Conservation (phyloP, 92 coral and sea anemone species). For the Zoanthus gigantus region DNA sequence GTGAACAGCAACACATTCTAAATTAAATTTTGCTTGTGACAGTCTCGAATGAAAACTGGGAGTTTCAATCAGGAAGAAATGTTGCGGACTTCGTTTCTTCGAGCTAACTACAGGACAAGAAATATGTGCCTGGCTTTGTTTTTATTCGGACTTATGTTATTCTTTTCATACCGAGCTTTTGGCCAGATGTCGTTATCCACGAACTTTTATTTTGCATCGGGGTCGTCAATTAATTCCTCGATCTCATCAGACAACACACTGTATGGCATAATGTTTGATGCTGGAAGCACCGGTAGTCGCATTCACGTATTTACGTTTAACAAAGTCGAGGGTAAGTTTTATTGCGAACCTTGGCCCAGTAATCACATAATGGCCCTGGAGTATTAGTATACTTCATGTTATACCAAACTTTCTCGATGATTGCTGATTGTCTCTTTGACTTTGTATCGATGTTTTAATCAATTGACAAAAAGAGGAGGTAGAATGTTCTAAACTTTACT, state of each 20-base stretch:
- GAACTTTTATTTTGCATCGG: slow-evolving; percentile 35
- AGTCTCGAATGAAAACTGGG: neutral
- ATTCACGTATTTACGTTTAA: slow-evolving; percentile 84
- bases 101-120: slow-evolving; percentile 29
- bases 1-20: no score
- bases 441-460: neutral
- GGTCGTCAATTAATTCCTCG: slow-evolving; percentile 1
- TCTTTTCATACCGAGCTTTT: slow-evolving; percentile 28
- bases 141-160: slow-evolving; percentile 21
- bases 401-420: no score
- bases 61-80: neutral
- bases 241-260: slow-evolving; percentile 14
- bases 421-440: no score
- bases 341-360: neutral
- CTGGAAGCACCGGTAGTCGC: slow-evolving; percentile 97
- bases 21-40: no score
- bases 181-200: slow-evolving; percentile 7
- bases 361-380: no score
- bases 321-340: slow-evolving; percentile 60
- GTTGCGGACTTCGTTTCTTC: slow-evolving; percentile 6
- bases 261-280: slow-evolving; percentile 95
- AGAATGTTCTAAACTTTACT: neutral
- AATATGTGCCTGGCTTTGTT: slow-evolving; percentile 13
- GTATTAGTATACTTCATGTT: no score
- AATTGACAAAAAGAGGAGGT: neutral